Evolutionary conservation across 2,888 invertebrate genomes (phyloP).

Genomic region (Parasteatoda lunata): DNA sequence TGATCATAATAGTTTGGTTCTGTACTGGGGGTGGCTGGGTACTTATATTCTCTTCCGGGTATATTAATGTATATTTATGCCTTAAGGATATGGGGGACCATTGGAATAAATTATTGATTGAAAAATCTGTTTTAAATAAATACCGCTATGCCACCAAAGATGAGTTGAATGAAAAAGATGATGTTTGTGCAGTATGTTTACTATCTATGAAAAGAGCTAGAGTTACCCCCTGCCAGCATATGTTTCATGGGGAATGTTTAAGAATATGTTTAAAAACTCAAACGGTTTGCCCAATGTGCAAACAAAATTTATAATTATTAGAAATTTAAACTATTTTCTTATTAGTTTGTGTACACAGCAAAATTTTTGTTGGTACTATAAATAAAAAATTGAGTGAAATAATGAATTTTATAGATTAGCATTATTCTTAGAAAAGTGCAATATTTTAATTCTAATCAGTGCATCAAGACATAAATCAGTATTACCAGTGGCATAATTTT

Average conservation of each 20-base stretch:
- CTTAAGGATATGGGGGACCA: slow-evolving; percentile 66
- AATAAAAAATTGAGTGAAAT: not conserved
- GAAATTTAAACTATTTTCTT: too few species aligned
- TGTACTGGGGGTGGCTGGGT: slow-evolving; percentile 68
- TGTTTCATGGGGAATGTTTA: slow-evolving; percentile 86
- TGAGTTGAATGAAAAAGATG: slow-evolving; percentile 82
- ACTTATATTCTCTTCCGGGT: slow-evolving; percentile 64
- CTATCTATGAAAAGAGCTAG: slow-evolving; percentile 82
- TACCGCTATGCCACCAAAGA: slow-evolving; percentile 78
- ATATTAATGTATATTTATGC: slow-evolving; percentile 68
- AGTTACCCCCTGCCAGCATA: slow-evolving; percentile 86
- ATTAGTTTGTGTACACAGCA: too few species aligned
- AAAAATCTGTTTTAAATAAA: slow-evolving; percentile 78
- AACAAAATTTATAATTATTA: slow-evolving; percentile 72
- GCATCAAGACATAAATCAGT: too few species aligned
- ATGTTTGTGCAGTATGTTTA: slow-evolving; percentile 86
- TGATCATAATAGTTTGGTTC: slow-evolving; percentile 69
- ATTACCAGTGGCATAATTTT: too few species aligned
- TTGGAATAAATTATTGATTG: slow-evolving; percentile 78
- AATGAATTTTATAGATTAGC: not conserved
- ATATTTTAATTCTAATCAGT: not conserved
- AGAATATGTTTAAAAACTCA: slow-evolving; percentile 83
- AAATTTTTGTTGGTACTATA: too few species aligned
- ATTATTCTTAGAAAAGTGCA: not conserved
- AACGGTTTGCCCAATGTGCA: slow-evolving; percentile 81